Evolutionary conservation across 2,888 invertebrate genomes (phyloP).

Genomic region (Scotopteryx bipunctaria): DNA sequence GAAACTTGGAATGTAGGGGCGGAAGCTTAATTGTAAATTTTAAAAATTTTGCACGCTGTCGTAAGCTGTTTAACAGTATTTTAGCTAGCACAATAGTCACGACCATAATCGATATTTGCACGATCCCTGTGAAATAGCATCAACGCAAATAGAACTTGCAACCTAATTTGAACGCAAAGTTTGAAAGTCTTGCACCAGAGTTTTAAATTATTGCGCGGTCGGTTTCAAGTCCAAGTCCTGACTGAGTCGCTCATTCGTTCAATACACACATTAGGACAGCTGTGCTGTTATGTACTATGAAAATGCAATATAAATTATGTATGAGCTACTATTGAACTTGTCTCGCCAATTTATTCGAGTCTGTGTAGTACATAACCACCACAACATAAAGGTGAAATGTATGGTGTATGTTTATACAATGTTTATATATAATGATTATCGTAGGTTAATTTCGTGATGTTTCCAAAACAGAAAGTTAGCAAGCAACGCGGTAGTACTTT

Average conservation of each 20-base stretch:
- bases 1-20: too few species aligned
- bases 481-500: conserved; percentile 30
- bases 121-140: not conserved
- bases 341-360: conserved; percentile 17
- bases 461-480: conserved; percentile 48
- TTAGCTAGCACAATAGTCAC: too few species aligned
- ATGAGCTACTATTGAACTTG: not conserved
- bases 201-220: conserved; percentile 13
- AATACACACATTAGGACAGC: conserved; percentile 7
- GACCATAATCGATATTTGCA: not conserved
- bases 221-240: conserved; percentile 13
- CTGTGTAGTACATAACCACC: conserved; percentile 15
- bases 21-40: too few species aligned
- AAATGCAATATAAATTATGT: not conserved
- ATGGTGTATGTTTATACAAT: conserved; percentile 77
- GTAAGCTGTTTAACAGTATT: too few species aligned
- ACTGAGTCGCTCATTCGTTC: conserved; percentile 9
- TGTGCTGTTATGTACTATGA: conserved; percentile 18
- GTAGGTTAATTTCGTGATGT: conserved; percentile 81
- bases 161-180: too few species aligned
- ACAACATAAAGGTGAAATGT: conserved; percentile 55
- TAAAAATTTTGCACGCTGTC: too few species aligned
- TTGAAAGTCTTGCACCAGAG: too few species aligned
- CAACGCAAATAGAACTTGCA: too few species aligned
- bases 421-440: conserved; percentile 80